phyloP scores from a whole-genome alignment of 2,888 invertebrate species.

The Acleris emargana region DNA sequence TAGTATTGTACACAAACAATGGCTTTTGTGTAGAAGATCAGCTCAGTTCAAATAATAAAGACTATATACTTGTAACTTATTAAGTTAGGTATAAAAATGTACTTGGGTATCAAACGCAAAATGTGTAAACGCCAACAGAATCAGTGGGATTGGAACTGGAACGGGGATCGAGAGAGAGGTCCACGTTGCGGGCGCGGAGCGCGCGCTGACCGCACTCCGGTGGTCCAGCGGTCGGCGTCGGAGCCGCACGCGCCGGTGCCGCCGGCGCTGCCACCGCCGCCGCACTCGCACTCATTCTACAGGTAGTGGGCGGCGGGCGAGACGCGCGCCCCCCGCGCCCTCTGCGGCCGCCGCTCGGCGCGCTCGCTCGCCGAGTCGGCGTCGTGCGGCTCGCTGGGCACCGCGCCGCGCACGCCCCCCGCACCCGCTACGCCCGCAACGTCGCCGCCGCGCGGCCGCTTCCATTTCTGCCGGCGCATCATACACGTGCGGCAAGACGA shows the following conservation, averaged over 20 bases:
- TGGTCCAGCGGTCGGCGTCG: slow-evolving; percentile 85
- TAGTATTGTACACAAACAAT: no score
- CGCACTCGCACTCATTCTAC: slow-evolving; percentile 82
- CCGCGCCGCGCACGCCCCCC: slow-evolving; percentile 43
- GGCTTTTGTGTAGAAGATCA: no score
- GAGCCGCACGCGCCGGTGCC: slow-evolving; percentile 85
- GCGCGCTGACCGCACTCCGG: slow-evolving; percentile 69
- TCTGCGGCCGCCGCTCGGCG: slow-evolving; percentile 71
- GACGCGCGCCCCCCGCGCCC: slow-evolving; percentile 76
- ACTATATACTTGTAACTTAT: no score
- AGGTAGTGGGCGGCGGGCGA: slow-evolving; percentile 82
- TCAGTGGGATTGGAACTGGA: slow-evolving; percentile 79
- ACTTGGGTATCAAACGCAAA: neutral
- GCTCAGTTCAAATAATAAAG: no score
- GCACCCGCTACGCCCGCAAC: slow-evolving; percentile 39
- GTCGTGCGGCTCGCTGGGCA: slow-evolving; percentile 73
- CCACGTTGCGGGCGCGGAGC: slow-evolving; percentile 50
- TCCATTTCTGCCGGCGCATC: slow-evolving; percentile 77
- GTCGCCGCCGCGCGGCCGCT: slow-evolving; percentile 58
- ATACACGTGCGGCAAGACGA: slow-evolving; percentile 66
- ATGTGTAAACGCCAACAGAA: slow-evolving; percentile 33
- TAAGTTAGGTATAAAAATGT: neutral
- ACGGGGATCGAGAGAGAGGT: slow-evolving; percentile 56
- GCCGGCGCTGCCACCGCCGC: slow-evolving; percentile 76
- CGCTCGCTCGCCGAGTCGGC: slow-evolving; percentile 80